phyloP scores from a whole-genome alignment of 2,113 vertebrate species.

The Probosciger aterrimus region DNA sequence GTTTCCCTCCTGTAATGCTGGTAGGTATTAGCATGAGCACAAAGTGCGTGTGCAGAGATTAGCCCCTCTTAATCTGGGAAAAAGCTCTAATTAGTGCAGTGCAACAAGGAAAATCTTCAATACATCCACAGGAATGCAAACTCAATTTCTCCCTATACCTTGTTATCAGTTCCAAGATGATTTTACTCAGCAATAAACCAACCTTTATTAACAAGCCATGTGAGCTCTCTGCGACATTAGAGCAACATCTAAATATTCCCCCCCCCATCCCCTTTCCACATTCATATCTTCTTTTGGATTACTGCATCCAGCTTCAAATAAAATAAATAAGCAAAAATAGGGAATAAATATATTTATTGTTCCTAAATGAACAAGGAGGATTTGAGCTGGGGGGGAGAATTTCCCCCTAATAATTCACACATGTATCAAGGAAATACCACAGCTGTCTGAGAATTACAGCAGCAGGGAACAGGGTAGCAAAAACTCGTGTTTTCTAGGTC shows the following conservation, averaged over 20 bases:
- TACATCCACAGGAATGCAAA: background rate
- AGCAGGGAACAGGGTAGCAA: background rate
- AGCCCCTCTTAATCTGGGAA: background rate
- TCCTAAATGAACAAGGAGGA: background rate
- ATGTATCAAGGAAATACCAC: background rate
- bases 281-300: background rate
- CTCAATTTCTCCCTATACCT: background rate
- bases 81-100: background rate
- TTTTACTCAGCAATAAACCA: background rate
- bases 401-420: background rate
- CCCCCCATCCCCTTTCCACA: background rate
- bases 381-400: background rate
- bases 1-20: background rate
- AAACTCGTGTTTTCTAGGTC: background rate
- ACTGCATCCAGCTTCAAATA: background rate
- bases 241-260: background rate
- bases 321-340: background rate
- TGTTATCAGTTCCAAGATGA: background rate
- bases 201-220: background rate
- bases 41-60: background rate
- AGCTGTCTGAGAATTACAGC: background rate
- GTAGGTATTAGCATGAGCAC: background rate
- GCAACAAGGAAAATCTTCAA: background rate
- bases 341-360: background rate
- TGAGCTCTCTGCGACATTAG: background rate